Evolutionary conservation across 2,113 vertebrate genomes (phyloP).

Genomic region (Hemibagrus wyckioides): DNA sequence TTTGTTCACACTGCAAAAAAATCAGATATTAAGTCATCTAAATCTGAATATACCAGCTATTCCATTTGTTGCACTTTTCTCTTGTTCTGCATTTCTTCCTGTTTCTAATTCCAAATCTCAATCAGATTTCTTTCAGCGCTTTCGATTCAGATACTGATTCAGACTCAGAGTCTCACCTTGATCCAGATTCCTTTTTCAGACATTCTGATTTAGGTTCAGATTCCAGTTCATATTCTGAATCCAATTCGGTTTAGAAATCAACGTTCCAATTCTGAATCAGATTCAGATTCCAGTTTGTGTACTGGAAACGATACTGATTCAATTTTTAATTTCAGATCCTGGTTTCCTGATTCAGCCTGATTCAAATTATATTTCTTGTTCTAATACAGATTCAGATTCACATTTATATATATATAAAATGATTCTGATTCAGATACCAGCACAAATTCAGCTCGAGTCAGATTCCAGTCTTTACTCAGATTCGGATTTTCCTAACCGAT

Average conservation of each 20-base stretch:
- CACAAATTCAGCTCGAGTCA: background rate
- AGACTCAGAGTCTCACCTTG: background rate
- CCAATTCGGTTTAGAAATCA: background rate
- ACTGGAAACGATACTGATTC: background rate
- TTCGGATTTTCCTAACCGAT: background rate
- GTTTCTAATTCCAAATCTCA: background rate
- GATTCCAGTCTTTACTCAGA: background rate
- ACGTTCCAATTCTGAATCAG: background rate
- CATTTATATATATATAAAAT: background rate
- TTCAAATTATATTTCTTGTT: background rate
- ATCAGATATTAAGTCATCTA: background rate
- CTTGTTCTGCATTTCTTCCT: background rate
- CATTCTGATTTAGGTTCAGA: too few relatives aligned
- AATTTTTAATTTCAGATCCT: background rate
- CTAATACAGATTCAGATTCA: background rate
- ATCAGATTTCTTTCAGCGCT: background rate
- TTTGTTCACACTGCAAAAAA: background rate
- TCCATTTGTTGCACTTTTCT: background rate
- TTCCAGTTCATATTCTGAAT: background rate
- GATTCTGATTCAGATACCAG: background rate
- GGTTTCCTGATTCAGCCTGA: background rate
- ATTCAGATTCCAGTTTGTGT: background rate
- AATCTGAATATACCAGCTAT: background rate
- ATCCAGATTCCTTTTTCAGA: background rate
- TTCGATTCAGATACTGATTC: background rate